A percentile compares a stretch with the other conserved stretches of the same genome.
Conservation (phyloP, 2,797 vertebrate genomes). For the Takifugu rubripes region DNA sequence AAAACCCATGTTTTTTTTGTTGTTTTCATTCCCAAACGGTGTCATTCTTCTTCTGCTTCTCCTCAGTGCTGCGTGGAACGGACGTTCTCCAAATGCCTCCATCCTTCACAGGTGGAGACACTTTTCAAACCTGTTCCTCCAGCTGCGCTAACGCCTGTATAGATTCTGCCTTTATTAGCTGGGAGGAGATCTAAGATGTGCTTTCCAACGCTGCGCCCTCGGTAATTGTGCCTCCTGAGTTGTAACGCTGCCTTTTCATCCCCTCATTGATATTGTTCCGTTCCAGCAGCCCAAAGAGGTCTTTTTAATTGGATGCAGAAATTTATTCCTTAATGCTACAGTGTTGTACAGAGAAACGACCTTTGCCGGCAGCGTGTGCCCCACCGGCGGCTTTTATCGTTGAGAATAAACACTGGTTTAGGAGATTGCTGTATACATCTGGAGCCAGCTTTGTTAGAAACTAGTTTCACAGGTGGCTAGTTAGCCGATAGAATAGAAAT, state of each 20-base stretch:
- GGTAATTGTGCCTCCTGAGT: constrained; percentile 70
- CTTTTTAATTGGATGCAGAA: constrained; percentile 68
- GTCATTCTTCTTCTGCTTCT: neutral
- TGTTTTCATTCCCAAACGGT: constrained; percentile 9
- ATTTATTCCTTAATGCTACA: constrained; percentile 66
- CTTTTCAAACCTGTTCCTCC: constrained; percentile 40
- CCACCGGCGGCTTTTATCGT: constrained; percentile 68
- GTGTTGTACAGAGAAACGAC: constrained; percentile 74
- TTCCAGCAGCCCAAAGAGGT: constrained; percentile 54
- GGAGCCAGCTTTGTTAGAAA: constrained; percentile 63
- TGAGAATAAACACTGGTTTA: constrained; percentile 72
- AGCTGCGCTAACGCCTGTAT: constrained; percentile 52
- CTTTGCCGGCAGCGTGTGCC: constrained; percentile 43
- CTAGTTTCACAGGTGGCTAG: constrained; percentile 79
- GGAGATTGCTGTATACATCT: constrained; percentile 43
- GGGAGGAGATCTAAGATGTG: constrained; percentile 51
- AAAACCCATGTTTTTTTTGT: constrained; percentile 47
- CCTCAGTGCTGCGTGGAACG: neutral
- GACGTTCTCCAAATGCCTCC: constrained; percentile 9
- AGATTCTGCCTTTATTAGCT: constrained; percentile 57
- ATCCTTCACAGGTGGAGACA: constrained; percentile 13
- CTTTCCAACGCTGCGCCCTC: constrained; percentile 56
- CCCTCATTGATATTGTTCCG: constrained; percentile 62
- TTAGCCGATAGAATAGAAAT: constrained; percentile 73
- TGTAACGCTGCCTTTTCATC: constrained; percentile 64